Percentiles rank a stretch among this genome's conserved stretches.
Evolutionary conservation across 2,113 vertebrate species (phyloP).

Genomic region (Chiloscyllium plagiosum): DNA sequence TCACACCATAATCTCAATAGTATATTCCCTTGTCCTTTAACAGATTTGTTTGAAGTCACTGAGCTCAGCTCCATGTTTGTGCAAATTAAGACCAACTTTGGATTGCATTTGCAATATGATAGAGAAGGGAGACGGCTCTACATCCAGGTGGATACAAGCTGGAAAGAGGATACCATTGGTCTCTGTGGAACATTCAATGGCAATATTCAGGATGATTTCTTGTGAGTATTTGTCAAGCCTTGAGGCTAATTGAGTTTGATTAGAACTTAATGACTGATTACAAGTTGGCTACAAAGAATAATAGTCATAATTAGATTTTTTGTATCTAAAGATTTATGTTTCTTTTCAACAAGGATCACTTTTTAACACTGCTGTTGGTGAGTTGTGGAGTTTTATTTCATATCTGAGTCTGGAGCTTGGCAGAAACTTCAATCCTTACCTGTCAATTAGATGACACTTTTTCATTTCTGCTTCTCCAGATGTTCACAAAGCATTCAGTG

Average conservation of each 20-base stretch:
- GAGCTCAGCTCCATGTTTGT: constrained; percentile 84
- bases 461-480: neutral
- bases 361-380: neutral
- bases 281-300: neutral
- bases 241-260: constrained; percentile 14
- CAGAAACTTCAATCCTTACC: neutral
- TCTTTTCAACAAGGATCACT: constrained; percentile 24
- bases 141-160: constrained; percentile 68
- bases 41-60: constrained; percentile 81
- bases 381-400: neutral
- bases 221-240: constrained; percentile 60
- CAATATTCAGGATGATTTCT: constrained; percentile 89
- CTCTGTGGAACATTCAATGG: constrained; percentile 96
- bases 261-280: constrained; percentile 9
- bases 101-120: constrained; percentile 78
- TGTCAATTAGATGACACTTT: neutral
- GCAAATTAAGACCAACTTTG: constrained; percentile 72
- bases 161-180: constrained; percentile 82
- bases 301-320: neutral
- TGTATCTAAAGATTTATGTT: neutral
- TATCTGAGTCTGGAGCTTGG: neutral
- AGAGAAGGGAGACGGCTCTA: constrained; percentile 82
- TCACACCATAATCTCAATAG: neutral
- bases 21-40: constrained; percentile 21
- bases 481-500: neutral